Conservation (phyloP, 64 coral and sea anemone species). For the Astreopora myriophthalma region DNA sequence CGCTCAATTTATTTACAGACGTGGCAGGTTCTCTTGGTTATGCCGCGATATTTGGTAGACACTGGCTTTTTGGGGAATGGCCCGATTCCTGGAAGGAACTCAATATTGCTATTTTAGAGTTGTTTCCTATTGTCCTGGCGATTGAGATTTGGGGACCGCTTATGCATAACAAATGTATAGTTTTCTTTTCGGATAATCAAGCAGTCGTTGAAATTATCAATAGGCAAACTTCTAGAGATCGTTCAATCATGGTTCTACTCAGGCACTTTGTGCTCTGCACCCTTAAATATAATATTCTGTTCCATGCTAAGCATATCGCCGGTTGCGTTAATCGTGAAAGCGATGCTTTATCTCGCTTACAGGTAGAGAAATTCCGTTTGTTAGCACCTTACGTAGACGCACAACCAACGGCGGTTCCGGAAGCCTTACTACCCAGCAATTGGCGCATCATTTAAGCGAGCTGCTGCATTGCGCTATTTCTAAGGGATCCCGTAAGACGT, state of each 20-base stretch:
- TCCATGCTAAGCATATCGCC: background rate
- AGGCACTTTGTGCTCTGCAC: background rate
- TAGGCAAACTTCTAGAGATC: slow-evolving; percentile 7
- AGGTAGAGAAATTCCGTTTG: background rate
- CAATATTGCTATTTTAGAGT: background rate
- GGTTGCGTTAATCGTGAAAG: background rate
- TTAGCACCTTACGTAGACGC: background rate
- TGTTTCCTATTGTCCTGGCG: background rate
- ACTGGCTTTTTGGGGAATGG: slow-evolving; percentile 17
- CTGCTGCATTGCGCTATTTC: background rate
- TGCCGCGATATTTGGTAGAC: slow-evolving; percentile 26
- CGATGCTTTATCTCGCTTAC: background rate
- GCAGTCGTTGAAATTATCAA: slow-evolving; percentile 1
- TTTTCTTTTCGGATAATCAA: slow-evolving; percentile 14
- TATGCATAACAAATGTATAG: background rate
- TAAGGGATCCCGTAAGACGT: background rate
- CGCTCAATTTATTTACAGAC: no score
- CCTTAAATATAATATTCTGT: slow-evolving; percentile 17
- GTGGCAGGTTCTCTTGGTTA: background rate
- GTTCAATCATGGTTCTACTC: slow-evolving; percentile 9
- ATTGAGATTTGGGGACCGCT: slow-evolving; percentile 2
- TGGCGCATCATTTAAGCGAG: background rate
- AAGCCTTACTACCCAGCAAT: background rate
- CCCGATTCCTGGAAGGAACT: background rate
- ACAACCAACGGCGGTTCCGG: background rate